Conservation (phyloP, 2,113 vertebrate genomes). For the Aepyceros melampus region DNA sequence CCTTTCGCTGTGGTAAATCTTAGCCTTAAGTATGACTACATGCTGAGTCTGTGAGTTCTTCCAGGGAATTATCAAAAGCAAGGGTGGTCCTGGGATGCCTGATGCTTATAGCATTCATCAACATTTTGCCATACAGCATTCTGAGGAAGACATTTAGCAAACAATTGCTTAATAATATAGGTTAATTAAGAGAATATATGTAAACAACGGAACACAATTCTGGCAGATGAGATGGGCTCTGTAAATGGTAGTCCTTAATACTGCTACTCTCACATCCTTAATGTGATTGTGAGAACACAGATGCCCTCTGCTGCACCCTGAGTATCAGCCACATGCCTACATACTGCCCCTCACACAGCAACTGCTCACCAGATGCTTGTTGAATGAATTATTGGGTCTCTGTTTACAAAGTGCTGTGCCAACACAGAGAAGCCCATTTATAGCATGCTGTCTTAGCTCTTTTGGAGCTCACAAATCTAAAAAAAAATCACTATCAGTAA, state of each 20-base stretch:
- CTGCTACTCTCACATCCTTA: background rate
- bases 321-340: background rate
- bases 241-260: background rate
- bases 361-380: background rate
- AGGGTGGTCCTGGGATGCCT: background rate
- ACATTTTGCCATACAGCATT: background rate
- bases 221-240: too few relatives aligned
- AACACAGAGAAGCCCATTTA: background rate
- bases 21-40: background rate
- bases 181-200: background rate
- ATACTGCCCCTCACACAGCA: background rate
- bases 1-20: background rate
- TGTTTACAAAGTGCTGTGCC: conserved; percentile 19
- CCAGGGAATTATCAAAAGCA: background rate
- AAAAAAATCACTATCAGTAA: background rate
- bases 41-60: background rate
- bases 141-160: background rate
- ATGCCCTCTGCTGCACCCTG: background rate
- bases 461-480: background rate
- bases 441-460: background rate
- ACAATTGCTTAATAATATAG: fast-evolving
- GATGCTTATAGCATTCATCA: fast-evolving
- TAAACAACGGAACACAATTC: background rate
- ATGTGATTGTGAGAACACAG: background rate
- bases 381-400: background rate